Evolutionary conservation across 2,888 invertebrate species (phyloP), one percentile per base, ranked within the genome.

Genomic region (Nymphalis c-album): DNA sequence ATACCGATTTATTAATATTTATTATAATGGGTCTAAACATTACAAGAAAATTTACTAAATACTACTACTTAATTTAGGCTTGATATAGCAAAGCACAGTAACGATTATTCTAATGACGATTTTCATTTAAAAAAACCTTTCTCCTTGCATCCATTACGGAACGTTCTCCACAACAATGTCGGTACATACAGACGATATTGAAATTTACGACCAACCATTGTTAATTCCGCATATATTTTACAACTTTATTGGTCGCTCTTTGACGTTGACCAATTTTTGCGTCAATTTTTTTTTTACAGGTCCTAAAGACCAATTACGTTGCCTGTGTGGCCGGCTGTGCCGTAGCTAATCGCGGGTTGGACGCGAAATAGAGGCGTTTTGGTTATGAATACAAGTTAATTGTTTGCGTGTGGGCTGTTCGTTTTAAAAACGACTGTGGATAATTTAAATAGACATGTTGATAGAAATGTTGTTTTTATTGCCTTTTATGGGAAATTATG

Each of bases 161-260:
- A 20, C 55, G n/a, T n/a, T 66, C 68, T 64, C 22, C 60, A 80
- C 85, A 84, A 88, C 88, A 85, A 77, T 84, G 87, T 89, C 69
- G 66, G 63, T 60, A 70, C 73, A 79, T 82, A 86, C 55, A 80
- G 80, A 80, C 83, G 84, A 88, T 85, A 87, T 85, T 85, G 81
- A 85, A 85, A 88, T 90, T 88, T 89, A 89, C 59, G 84, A 84
- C 77, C 63, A n/a, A 26, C 78, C 83, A 83, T 86, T 86, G 85
- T 85, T 74, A 73, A 71, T 73, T 76, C 68, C 64, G 73, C 76
- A 78, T 80, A 80, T 80, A 84, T 84, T 84, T 84, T 85, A 87
- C 77, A 83, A 78, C 86, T 88, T 82, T 86, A 89, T 88, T 80
- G 83, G 81, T 67, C 75, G 73, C 65, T 76, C 60, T 69, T 78